These are phyloP conservation scores for Hydriomena furcata DNA, from an alignment of 2,888 invertebrate genomes.

Conservation along the genomic window DNA sequence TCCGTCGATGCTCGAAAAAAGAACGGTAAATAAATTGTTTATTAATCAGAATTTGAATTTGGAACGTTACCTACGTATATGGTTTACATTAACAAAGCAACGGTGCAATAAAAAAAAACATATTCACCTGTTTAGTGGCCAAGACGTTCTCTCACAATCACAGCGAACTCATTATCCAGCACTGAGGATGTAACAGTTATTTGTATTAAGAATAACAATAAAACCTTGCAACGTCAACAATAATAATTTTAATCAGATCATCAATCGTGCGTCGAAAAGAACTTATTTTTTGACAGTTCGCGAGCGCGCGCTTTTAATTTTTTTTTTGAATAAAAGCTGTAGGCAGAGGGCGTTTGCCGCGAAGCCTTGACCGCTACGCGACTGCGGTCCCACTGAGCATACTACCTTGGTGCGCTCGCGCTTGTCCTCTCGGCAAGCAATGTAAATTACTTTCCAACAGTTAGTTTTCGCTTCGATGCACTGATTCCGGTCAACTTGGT, in stretches of 20 bases:
- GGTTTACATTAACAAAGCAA: slow-evolving; percentile 47
- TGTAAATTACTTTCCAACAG: slow-evolving; percentile 79
- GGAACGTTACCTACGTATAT: slow-evolving; percentile 36
- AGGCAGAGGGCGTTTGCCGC: slow-evolving; percentile 55
- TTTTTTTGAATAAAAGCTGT: slow-evolving; percentile 50
- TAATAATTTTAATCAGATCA: slow-evolving; percentile 27
- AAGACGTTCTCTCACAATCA: slow-evolving; percentile 74
- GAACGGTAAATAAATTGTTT: slow-evolving; percentile 31
- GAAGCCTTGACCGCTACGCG: slow-evolving; percentile 78
- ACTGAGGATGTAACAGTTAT: slow-evolving; percentile 74
- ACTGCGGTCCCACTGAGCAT: slow-evolving; percentile 72
- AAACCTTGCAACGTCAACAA: slow-evolving; percentile 24
- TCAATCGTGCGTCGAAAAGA: slow-evolving; percentile 34
- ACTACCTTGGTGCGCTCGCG: slow-evolving; percentile 54
- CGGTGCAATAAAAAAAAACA: slow-evolving; percentile 54
- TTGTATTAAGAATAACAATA: slow-evolving; percentile 61
- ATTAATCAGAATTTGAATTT: slow-evolving; percentile 40
- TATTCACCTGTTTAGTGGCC: slow-evolving; percentile 77
- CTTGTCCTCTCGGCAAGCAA: slow-evolving; percentile 58
- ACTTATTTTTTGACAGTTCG: slow-evolving; percentile 62
- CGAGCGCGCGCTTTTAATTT: slow-evolving; percentile 72
- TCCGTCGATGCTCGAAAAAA: slow-evolving; percentile 25
- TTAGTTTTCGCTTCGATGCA: slow-evolving; percentile 79
- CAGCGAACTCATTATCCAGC: slow-evolving; percentile 76
- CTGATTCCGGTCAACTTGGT: slow-evolving; percentile 68